These are phyloP conservation scores for Melinaea marsaeus DNA, from an alignment of 2,888 invertebrate genomes.

Conservation along the genomic window DNA sequence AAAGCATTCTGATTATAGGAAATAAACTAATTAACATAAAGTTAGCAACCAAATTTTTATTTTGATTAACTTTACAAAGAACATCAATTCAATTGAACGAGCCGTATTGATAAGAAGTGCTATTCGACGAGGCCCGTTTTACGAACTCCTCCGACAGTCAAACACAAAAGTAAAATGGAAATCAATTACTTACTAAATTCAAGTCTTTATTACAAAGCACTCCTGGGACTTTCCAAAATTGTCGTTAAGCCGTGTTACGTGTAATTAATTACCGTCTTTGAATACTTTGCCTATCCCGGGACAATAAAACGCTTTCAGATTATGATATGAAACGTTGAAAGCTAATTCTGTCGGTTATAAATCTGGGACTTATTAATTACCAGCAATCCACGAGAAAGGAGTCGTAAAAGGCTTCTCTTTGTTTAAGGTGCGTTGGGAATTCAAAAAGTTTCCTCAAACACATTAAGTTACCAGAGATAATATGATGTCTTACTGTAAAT, in stretches of 20 bases:
- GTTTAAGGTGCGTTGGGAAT: conserved; percentile 52
- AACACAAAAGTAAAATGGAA: conserved; percentile 42
- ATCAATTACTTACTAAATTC: conserved; percentile 45
- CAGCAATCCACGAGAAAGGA: conserved; percentile 46
- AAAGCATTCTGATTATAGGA: too few species aligned
- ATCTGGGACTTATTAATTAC: conserved; percentile 70
- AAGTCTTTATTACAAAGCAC: conserved; percentile 47
- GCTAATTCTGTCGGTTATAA: conserved; percentile 69
- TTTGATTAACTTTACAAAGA: conserved; percentile 27
- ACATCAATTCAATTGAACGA: conserved; percentile 29
- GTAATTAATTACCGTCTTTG: conserved; percentile 58
- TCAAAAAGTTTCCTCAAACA: conserved; percentile 54
- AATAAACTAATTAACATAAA: conserved; percentile 10
- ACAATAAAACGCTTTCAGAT: conserved; percentile 69
- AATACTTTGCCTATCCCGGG: conserved; percentile 42
- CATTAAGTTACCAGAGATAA: conserved; percentile 53
- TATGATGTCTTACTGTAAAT: conserved; percentile 43
- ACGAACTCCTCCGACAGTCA: conserved; percentile 29
- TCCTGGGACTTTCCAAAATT: conserved; percentile 45
- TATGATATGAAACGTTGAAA: conserved; percentile 71
- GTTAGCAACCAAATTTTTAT: conserved; percentile 27
- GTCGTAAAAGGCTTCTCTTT: conserved; percentile 60
- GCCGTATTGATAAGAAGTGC: conserved; percentile 13
- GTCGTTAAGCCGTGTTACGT: conserved; percentile 56
- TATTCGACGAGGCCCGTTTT: conserved; percentile 24